Evolutionary conservation across 2,797 vertebrate species (phyloP).

Genomic region (Botia kubotai): DNA sequence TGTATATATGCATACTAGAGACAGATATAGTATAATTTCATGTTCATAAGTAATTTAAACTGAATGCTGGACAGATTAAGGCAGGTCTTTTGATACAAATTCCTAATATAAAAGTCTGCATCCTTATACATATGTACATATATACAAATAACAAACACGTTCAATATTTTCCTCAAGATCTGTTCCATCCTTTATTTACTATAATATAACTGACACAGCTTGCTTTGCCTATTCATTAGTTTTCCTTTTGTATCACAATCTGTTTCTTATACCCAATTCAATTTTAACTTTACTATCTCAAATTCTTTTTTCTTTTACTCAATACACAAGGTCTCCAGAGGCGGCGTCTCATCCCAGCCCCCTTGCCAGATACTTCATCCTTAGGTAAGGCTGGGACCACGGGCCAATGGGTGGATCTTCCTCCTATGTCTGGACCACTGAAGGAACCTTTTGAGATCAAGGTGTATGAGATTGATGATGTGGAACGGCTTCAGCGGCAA

Average conservation of each 20-base stretch:
- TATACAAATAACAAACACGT: constrained; percentile 36
- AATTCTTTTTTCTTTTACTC: constrained; percentile 38
- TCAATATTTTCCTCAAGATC: constrained; percentile 50
- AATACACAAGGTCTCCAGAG: constrained; percentile 85
- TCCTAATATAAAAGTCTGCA: constrained; percentile 57
- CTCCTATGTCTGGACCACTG: constrained; percentile 89
- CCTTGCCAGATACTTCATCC: constrained; percentile 88
- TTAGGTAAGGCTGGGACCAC: constrained; percentile 86
- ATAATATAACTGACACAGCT: constrained; percentile 43
- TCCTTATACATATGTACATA: constrained; percentile 66
- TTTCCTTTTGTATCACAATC: not conserved
- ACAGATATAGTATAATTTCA: constrained; percentile 51
- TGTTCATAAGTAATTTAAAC: constrained; percentile 68
- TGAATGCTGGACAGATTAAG: constrained; percentile 31
- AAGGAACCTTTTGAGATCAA: constrained; percentile 99
- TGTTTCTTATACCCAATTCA: not conserved
- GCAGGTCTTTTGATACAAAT: constrained; percentile 54
- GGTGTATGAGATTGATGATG: constrained; percentile 98
- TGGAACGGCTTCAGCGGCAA: constrained; percentile 90
- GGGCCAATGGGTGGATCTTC: constrained; percentile 96
- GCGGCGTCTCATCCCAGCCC: constrained; percentile 91
- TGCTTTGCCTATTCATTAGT: constrained; percentile 48
- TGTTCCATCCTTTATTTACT: constrained; percentile 9
- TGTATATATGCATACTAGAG: constrained; percentile 53
- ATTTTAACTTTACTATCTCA: not conserved